phyloP scores from a whole-genome alignment of 2,113 vertebrate genomes.

The Sprattus sprattus region DNA sequence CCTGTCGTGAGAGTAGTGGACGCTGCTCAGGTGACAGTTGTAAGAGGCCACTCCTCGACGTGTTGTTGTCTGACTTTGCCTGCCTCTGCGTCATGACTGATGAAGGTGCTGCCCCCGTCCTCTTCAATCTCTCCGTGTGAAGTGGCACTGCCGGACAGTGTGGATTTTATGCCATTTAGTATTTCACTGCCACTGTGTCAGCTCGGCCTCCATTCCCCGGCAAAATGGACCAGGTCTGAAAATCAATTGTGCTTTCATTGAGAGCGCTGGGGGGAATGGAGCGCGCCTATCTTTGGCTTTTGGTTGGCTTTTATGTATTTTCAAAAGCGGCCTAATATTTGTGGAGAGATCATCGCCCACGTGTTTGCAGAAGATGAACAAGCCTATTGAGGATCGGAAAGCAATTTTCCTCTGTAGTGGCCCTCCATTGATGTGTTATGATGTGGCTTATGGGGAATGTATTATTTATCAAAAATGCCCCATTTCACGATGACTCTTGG shows the following conservation, averaged over 20 bases:
- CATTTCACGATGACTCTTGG: not conserved
- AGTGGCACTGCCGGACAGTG: not conserved
- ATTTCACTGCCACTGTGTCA: not conserved
- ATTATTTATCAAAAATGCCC: not conserved
- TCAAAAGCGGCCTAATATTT: conserved; percentile 41
- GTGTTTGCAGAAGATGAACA: conserved; percentile 4
- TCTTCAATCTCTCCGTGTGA: not conserved
- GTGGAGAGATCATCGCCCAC: conserved; percentile 24
- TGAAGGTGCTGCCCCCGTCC: not conserved
- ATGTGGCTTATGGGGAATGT: conserved; percentile 28
- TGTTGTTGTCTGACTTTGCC: not conserved
- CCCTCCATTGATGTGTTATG: conserved; percentile 43
- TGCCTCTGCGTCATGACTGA: not conserved
- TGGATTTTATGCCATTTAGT: not conserved
- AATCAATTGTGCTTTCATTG: conserved; percentile 18
- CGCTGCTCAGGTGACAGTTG: not conserved
- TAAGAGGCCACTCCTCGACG: not conserved
- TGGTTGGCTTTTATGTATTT: conserved; percentile 47
- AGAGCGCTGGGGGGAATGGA: not conserved
- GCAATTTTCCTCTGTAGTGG: conserved; percentile 36
- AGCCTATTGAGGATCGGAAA: conserved; percentile 39
- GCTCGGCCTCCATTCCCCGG: not conserved
- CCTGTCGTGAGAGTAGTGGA: not conserved
- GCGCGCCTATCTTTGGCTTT: conserved; percentile 30
- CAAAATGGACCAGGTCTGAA: conserved; percentile 11